These are phyloP conservation scores for Acanthopagrus latus DNA, from an alignment of 2,797 vertebrate genomes.

Conservation along the genomic window DNA sequence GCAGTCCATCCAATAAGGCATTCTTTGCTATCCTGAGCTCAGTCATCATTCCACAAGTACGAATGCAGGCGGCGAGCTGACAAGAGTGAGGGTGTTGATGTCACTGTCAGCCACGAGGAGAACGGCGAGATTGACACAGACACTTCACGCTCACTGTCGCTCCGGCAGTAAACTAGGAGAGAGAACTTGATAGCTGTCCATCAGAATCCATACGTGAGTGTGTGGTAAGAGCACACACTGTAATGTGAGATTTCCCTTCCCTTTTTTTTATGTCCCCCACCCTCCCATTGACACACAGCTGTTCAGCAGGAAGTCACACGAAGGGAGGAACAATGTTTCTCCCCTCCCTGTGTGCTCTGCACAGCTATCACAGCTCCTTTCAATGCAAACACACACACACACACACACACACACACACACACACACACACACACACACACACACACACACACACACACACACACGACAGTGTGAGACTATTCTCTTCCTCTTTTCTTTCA, in stretches of 20 bases:
- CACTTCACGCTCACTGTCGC: constrained; percentile 46
- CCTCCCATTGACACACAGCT: constrained; percentile 58
- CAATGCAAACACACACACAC: constrained; percentile 39
- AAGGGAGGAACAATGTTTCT: constrained; percentile 60
- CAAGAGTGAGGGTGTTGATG: constrained; percentile 48
- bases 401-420: constrained; percentile 32
- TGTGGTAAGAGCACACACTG: constrained; percentile 30
- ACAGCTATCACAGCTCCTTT: constrained; percentile 46
- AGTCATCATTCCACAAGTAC: constrained; percentile 64
- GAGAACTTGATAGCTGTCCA: constrained; percentile 39
- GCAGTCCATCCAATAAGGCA: constrained; percentile 47
- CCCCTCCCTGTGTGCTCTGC: constrained; percentile 50
- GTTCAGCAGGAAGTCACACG: constrained; percentile 59
- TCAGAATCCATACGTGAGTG: constrained; percentile 38
- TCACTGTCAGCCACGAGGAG: constrained; percentile 51
- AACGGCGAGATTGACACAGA: constrained; percentile 54
- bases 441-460: constrained; percentile 19
- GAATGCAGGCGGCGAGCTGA: constrained; percentile 35
- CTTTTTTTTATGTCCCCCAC: constrained; percentile 40
- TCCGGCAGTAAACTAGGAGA: constrained; percentile 26
- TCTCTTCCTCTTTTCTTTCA: constrained; percentile 66
- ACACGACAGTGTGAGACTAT: constrained; percentile 34
- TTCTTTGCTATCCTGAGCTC: constrained; percentile 74
- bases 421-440: constrained; percentile 37
- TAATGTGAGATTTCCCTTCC: constrained; percentile 62